Evolutionary conservation across 2,797 vertebrate species (phyloP).

Genomic region (Peromyscus melanophrys): DNA sequence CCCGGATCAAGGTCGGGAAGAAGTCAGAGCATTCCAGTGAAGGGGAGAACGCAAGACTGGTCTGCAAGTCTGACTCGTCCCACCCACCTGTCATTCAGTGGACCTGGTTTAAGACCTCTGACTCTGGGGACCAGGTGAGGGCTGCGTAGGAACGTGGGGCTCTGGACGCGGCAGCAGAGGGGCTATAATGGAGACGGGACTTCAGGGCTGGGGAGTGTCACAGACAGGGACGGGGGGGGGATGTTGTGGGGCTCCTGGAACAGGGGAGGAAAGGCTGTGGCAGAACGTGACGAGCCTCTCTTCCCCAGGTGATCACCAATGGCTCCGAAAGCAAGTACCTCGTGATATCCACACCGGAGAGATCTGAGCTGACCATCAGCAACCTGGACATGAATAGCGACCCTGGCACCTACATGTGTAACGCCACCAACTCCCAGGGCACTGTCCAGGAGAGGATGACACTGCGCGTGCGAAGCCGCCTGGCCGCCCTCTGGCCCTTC

Average conservation of each 20-base stretch:
- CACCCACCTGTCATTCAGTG: constrained; percentile 88
- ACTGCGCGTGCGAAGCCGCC: constrained; percentile 94
- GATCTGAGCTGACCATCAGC: constrained; percentile 90
- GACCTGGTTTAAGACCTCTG: constrained; percentile 84
- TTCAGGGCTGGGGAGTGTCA: no score
- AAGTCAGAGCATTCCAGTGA: constrained; percentile 95
- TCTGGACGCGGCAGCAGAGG: no score
- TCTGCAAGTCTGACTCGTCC: constrained; percentile 91
- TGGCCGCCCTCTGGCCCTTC: constrained; percentile 98
- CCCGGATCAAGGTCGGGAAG: constrained; percentile 91
- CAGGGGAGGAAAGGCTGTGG: no score
- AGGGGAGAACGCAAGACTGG: constrained; percentile 90
- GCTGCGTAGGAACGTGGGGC: no score
- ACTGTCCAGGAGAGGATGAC: fast-evolving
- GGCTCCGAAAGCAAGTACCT: constrained; percentile 88
- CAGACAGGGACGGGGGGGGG: no score
- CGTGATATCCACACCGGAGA: constrained; percentile 90
- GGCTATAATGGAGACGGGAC: no score
- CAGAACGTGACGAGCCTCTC: no score
- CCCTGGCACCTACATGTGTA: constrained; percentile 92
- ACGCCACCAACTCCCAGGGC: constrained; percentile 87
- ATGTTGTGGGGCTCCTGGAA: no score
- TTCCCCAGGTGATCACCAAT: constrained; percentile 91
- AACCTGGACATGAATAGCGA: constrained; percentile 90
- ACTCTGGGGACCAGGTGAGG: constrained; percentile 75